Base-by-base conservation (phyloP, 2,113 vertebrate species). In the Megaleporinus macrocephalus region DNA sequence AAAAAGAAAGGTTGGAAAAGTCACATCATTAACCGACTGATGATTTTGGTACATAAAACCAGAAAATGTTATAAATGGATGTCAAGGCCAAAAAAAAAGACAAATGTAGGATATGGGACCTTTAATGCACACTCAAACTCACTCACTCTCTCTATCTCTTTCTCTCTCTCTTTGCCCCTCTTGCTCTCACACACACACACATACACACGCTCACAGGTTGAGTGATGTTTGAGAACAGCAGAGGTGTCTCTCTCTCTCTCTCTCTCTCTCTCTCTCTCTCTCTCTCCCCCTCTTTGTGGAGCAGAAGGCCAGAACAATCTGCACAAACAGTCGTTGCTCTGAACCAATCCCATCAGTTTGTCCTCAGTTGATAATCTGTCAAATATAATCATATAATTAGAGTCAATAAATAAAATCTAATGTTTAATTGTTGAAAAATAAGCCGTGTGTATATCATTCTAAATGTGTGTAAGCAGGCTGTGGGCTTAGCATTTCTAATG, bases 311-410 rank as follows among this genome's bases (percentile, higher is more conserved):
- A 66, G 22, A 14, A 79, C 63, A 72, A 20, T 24, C 65, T 71
- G 68, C 59, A 68, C 20, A 24, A 11, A 24, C 44, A 29, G 0
- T 0, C 27, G 22, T 13, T 16, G 36, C 81, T 70, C 16, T 49
- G 29, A 33, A 61, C 2, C 59, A 53, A 15, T 70, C 72, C 90
- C 86, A 90, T 90, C 91, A 95, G 91, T 93, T 94, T 83, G 94
- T 95, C 94, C 94, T 90, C 78, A 95, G 91, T 83, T 95, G 93
- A 90, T 95, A 95, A 93, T 95, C 94, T 95, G 94, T 89, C 89
- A 94, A 94, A 82, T 36, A 80, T 15, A 13, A 66, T 63, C 5
- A 73, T 16, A 20, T 20, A 73, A 30, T 24, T 7, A 22, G 0
- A 41, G 27, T 36, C 51, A 61, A 41, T 30, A 59, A 57, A 44